Conservation (phyloP, 2,113 vertebrate species). For the Protomyctophum bolini region DNA sequence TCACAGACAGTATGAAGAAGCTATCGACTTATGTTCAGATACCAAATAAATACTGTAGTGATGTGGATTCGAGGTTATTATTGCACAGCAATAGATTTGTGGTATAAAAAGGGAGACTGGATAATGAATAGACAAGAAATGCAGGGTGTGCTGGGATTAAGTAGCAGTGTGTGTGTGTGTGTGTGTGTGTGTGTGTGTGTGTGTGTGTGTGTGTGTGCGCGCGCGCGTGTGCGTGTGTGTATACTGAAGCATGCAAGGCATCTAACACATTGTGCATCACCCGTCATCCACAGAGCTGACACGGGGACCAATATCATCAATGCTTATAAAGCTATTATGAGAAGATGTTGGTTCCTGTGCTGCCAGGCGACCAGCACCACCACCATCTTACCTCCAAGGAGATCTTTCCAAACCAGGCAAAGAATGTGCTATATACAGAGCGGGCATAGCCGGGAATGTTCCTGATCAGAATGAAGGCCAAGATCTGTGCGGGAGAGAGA, state of each 20-base stretch:
- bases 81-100: too few relatives aligned
- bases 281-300: not conserved
- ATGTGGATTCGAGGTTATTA: too few relatives aligned
- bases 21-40: too few relatives aligned
- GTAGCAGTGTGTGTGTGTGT: too few relatives aligned
- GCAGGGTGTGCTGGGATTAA: too few relatives aligned
- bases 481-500: conserved; percentile 81
- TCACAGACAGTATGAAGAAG: too few relatives aligned
- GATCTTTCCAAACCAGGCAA: conserved; percentile 98
- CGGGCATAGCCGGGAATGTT: conserved; percentile 95
- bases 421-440: conserved; percentile 96
- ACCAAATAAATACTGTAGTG: too few relatives aligned
- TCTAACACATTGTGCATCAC: not conserved
- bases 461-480: conserved; percentile 95
- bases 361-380: not conserved
- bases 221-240: not conserved
- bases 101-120: too few relatives aligned
- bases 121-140: too few relatives aligned
- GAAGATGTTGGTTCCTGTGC: too few relatives aligned
- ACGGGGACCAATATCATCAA: not conserved
- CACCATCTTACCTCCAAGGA: conserved; percentile 89
- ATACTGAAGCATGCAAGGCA: not conserved
- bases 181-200: not conserved
- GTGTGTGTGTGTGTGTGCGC: not conserved
- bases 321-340: not conserved